Conservation (phyloP, 2,888 invertebrate species). For the Nomada fabriciana region DNA sequence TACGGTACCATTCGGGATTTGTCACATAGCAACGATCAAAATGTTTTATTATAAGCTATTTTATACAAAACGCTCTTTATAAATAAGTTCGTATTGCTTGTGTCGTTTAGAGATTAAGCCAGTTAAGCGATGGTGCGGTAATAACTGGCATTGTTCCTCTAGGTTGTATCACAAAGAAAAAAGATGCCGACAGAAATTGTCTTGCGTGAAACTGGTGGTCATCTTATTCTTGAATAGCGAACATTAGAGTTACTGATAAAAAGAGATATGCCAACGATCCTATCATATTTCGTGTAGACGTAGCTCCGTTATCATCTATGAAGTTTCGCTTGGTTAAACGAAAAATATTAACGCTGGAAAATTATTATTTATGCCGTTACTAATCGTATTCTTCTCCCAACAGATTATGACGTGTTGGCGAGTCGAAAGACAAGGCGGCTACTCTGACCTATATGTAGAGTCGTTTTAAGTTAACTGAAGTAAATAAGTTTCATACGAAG, state of each 20-base stretch:
- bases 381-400: conserved; percentile 78
- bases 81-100: too few relatives aligned
- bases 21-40: too few relatives aligned
- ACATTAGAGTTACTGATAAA: neutral
- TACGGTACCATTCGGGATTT: too few relatives aligned
- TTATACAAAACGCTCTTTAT: too few relatives aligned
- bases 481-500: conserved; percentile 35
- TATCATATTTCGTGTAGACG: neutral
- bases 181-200: too few relatives aligned
- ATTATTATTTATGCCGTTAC: conserved; percentile 41
- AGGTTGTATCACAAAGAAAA: too few relatives aligned
- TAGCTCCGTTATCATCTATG: neutral
- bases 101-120: too few relatives aligned
- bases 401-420: conserved; percentile 82
- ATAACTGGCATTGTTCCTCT: too few relatives aligned
- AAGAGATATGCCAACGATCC: neutral
- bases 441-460: conserved; percentile 71
- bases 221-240: neutral
- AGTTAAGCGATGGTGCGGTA: too few relatives aligned
- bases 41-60: too few relatives aligned
- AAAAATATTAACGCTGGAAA: conserved; percentile 4
- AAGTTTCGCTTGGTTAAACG: conserved; percentile 57
- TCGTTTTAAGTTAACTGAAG: conserved; percentile 69
- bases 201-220: too few relatives aligned
- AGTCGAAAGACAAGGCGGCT: conserved; percentile 75